Evolutionary conservation across 2,888 invertebrate genomes (phyloP).

Genomic region (Hypsopygia costalis): DNA sequence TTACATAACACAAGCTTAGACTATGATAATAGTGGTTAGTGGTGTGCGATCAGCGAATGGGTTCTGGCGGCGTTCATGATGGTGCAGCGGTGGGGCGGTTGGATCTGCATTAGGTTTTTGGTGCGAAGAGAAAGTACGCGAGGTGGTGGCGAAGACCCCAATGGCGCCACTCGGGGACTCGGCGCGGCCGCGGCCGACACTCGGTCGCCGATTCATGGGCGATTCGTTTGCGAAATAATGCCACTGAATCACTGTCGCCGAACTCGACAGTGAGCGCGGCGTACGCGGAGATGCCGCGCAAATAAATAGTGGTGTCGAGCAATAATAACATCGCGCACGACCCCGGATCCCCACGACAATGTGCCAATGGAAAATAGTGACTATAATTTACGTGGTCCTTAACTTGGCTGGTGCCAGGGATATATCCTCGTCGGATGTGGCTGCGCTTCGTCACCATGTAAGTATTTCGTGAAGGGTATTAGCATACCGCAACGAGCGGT

Average conservation of each 20-base stretch:
- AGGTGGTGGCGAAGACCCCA: slow-evolving; percentile 69
- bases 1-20: no score
- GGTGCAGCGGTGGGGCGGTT: slow-evolving; percentile 25
- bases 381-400: slow-evolving; percentile 59
- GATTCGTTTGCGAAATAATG: slow-evolving; percentile 68
- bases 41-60: background rate
- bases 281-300: slow-evolving; percentile 65
- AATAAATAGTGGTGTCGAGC: slow-evolving; percentile 59
- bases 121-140: slow-evolving; percentile 66
- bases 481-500: slow-evolving; percentile 6
- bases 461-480: slow-evolving; percentile 33
- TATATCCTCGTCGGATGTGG: slow-evolving; percentile 42
- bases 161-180: slow-evolving; percentile 56
- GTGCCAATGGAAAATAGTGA: slow-evolving; percentile 73
- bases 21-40: background rate
- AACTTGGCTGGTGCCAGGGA: slow-evolving; percentile 44
- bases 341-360: slow-evolving; percentile 55
- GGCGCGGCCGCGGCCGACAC: slow-evolving; percentile 73
- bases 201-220: slow-evolving; percentile 61
- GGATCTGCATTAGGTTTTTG: slow-evolving; percentile 45
- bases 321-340: slow-evolving; percentile 38
- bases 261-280: slow-evolving; percentile 59
- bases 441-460: slow-evolving; percentile 57
- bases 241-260: slow-evolving; percentile 56
- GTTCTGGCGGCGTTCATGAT: slow-evolving; percentile 9